Evolutionary conservation across 30 jellyfish, hydroid and myxozoan species (phyloP).

Genomic region (Rhopilema esculentum): DNA sequence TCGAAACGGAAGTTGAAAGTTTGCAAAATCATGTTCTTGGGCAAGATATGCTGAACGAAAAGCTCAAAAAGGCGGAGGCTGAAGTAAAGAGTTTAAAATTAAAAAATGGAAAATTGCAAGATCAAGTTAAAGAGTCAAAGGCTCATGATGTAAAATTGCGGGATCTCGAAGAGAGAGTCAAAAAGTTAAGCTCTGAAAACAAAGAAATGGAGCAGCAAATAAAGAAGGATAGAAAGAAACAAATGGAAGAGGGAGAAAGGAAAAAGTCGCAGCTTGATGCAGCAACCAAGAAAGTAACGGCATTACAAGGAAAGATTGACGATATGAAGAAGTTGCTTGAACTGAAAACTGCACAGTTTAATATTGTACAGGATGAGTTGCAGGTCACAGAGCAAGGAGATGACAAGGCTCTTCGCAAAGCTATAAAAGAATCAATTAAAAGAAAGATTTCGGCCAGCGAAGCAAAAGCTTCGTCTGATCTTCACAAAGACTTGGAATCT

Average conservation of each 20-base stretch:
- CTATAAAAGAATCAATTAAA: conserved; percentile 18
- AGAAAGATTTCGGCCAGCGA: not conserved
- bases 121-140: conserved; percentile 38
- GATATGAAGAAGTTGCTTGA: conserved; percentile 41
- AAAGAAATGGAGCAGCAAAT: conserved; percentile 46
- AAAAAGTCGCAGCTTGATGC: conserved; percentile 15
- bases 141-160: conserved; percentile 47
- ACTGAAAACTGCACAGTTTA: conserved; percentile 2
- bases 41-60: conserved; percentile 61
- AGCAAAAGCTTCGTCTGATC: not conserved
- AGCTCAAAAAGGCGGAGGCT: conserved; percentile 44
- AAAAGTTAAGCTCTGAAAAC: conserved; percentile 49
- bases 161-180: conserved; percentile 48
- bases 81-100: conserved; percentile 42
- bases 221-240: conserved; percentile 19
- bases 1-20: conserved; percentile 83
- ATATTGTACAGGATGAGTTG: conserved; percentile 18
- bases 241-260: conserved; percentile 29
- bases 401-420: conserved; percentile 12
- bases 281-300: not conserved
- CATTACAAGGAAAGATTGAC: conserved; percentile 44
- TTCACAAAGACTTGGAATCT: conserved; percentile 17
- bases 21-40: conserved; percentile 57
- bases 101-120: conserved; percentile 28
- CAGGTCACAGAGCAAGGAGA: conserved; percentile 10